Conservation (phyloP, 2,113 vertebrate species). For the Gadus chalcogrammus region DNA sequence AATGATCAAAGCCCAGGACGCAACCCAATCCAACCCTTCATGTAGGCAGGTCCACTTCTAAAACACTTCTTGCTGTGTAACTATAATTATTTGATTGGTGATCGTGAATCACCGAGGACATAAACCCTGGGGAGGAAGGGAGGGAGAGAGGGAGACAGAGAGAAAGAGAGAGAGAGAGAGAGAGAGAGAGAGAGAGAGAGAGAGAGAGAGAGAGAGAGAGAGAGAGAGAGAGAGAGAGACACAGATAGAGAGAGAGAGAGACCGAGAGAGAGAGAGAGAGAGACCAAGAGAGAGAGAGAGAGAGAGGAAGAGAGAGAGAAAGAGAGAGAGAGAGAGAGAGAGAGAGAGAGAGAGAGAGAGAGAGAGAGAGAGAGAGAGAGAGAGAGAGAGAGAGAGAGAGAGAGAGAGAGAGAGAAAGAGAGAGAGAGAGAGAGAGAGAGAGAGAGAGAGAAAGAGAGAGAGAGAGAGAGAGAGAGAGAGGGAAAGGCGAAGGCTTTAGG, state of each 20-base stretch:
- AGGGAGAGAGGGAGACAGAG: neutral
- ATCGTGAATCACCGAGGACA: constrained; percentile 5
- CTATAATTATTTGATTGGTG: constrained; percentile 18
- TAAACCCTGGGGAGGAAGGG: constrained; percentile 1
- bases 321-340: neutral
- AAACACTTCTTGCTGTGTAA: neutral
- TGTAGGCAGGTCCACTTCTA: constrained; percentile 3
- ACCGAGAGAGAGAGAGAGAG: too few relatives aligned
- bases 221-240: too few relatives aligned
- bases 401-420: too few relatives aligned
- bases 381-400: neutral
- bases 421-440: too few relatives aligned
- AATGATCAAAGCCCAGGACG: constrained; percentile 32
- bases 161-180: neutral
- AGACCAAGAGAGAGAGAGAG: too few relatives aligned
- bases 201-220: too few relatives aligned
- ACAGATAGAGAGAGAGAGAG: too few relatives aligned
- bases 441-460: too few relatives aligned
- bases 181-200: neutral
- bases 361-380: too few relatives aligned
- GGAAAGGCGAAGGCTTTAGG: too few relatives aligned
- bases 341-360: neutral
- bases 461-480: too few relatives aligned
- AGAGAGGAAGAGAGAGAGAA: too few relatives aligned
- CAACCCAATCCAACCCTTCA: constrained; percentile 32